Evolutionary conservation across 2,888 invertebrate genomes (phyloP).

Genomic region (Folsomia manolachei): DNA sequence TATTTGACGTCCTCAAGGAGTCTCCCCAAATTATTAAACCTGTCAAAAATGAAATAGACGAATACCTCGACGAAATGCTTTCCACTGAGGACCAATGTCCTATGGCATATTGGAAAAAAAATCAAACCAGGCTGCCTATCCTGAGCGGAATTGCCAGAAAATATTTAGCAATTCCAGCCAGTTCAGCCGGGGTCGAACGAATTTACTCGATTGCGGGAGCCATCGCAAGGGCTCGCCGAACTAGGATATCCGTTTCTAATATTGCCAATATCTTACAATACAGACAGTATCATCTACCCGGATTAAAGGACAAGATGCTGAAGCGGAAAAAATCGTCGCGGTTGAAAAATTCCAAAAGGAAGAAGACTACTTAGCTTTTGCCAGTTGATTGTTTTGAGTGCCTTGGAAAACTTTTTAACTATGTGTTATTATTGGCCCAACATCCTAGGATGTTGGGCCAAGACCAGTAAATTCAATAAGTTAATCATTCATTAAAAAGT

Average conservation of each 20-base stretch:
- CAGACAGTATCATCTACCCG: neutral
- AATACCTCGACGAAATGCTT: neutral
- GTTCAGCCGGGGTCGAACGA: slow-evolving; percentile 23
- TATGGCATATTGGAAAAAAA: slow-evolving; percentile 27
- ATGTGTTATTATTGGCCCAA: neutral
- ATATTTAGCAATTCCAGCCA: slow-evolving; percentile 32
- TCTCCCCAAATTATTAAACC: too few relatives aligned
- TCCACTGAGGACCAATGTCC: neutral
- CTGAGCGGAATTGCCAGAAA: slow-evolving; percentile 21
- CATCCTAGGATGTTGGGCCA: neutral
- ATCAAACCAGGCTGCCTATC: slow-evolving; percentile 17
- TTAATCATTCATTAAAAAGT: too few relatives aligned
- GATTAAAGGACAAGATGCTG: too few relatives aligned
- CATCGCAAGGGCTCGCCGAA: neutral
- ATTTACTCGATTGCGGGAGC: slow-evolving; percentile 31
- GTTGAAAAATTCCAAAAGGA: too few relatives aligned
- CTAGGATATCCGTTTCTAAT: neutral
- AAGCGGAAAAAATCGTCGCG: neutral
- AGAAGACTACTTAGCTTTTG: too few relatives aligned
- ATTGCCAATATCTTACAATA: neutral
- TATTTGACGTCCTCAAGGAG: slow-evolving; percentile 6
- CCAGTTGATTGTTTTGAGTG: neutral
- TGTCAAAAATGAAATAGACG: neutral
- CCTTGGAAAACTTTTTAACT: too few relatives aligned
- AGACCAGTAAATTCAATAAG: too few relatives aligned